A percentile compares a stretch with the other conserved stretches of the same genome.
Evolutionary conservation across 64 coral and sea anemone species (phyloP).

Genomic region (Acropora yongei): DNA sequence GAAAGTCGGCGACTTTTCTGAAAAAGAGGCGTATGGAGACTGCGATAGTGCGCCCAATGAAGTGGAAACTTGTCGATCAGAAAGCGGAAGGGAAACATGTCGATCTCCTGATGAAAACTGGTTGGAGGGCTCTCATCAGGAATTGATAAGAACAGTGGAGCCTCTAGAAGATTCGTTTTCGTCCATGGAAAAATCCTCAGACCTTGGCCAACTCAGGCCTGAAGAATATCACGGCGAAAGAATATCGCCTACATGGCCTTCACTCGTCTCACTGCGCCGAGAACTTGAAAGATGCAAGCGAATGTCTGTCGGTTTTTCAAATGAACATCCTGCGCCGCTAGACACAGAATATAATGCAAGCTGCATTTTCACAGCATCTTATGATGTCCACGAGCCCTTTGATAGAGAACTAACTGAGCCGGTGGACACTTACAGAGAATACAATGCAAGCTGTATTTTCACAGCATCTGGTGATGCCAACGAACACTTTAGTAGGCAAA

Average conservation of each 20-base stretch:
- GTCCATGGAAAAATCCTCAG: not conserved
- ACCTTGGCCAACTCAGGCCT: not conserved
- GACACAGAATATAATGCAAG: not conserved
- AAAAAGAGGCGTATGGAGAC: not conserved
- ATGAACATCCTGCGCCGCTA: no score
- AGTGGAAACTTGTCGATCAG: not conserved
- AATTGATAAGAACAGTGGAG: not conserved
- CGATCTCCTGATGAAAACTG: not conserved
- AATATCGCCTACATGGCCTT: not conserved
- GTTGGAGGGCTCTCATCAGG: not conserved
- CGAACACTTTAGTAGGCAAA: not conserved
- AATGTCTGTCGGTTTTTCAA: not conserved
- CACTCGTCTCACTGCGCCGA: not conserved
- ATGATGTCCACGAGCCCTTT: not conserved
- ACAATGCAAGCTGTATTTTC: not conserved
- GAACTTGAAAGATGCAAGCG: not conserved
- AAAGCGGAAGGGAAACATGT: not conserved
- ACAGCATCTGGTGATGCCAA: not conserved
- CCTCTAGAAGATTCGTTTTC: not conserved
- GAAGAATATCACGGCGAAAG: not conserved
- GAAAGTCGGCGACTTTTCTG: slow-evolving; percentile 17
- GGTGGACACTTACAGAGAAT: not conserved
- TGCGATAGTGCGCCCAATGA: not conserved
- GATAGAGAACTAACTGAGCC: not conserved
- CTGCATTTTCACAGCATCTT: not conserved